These are phyloP conservation scores for Mellivora capensis DNA, from an alignment of 2,113 vertebrate genomes.

Conservation along the genomic window DNA sequence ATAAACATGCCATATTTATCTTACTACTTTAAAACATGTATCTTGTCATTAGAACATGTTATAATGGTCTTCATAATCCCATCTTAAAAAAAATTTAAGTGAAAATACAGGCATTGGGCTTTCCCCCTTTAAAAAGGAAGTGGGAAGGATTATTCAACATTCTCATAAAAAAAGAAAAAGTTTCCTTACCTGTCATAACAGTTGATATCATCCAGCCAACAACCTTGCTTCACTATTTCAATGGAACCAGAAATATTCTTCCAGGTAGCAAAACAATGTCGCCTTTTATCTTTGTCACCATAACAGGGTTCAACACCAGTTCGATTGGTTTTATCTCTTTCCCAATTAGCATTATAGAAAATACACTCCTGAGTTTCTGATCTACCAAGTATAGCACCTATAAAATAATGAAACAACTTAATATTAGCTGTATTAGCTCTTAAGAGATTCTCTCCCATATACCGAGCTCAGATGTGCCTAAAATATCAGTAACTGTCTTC, in stretches of 20 bases:
- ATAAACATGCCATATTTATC: slow-evolving; percentile 2
- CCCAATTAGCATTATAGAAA: slow-evolving; percentile 97
- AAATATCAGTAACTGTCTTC: background rate
- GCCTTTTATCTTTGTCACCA: slow-evolving; percentile 94
- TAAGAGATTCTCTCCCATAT: background rate
- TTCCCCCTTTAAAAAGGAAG: background rate
- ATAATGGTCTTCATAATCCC: background rate
- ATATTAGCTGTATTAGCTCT: slow-evolving; percentile 16
- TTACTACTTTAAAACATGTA: slow-evolving; percentile 32
- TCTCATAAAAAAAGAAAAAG: slow-evolving; percentile 24
- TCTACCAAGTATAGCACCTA: slow-evolving; percentile 97
- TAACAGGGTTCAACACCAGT: slow-evolving; percentile 94
- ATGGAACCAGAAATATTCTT: slow-evolving; percentile 95
- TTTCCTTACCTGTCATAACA: slow-evolving; percentile 94
- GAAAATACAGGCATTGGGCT: slow-evolving; percentile 8
- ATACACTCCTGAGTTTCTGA: slow-evolving; percentile 96
- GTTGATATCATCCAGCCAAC: slow-evolving; percentile 99
- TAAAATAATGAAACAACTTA: slow-evolving; percentile 42
- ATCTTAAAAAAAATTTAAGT: background rate
- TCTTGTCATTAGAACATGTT: background rate
- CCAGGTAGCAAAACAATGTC: slow-evolving; percentile 98
- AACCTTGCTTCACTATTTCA: slow-evolving; percentile 96
- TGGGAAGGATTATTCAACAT: background rate
- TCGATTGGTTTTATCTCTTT: slow-evolving; percentile 96
- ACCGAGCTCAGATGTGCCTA: background rate